A percentile compares a stretch with the other conserved stretches of the same genome.
These are phyloP conservation scores for Prinia subflava DNA, from an alignment of 2,113 vertebrate genomes.

Conservation along the genomic window DNA sequence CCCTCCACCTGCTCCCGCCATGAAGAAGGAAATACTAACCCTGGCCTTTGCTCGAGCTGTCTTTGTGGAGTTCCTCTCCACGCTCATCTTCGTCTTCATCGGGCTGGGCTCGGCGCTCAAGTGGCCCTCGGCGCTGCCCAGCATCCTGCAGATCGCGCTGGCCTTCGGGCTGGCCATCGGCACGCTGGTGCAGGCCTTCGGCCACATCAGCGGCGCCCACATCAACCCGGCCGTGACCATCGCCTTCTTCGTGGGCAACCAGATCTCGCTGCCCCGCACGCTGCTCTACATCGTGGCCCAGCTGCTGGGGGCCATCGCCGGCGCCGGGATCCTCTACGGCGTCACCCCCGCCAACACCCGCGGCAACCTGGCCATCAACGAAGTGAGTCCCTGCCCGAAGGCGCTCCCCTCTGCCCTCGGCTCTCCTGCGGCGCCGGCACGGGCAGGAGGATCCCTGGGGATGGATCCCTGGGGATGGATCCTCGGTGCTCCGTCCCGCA, in stretches of 20 bases:
- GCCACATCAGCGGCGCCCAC: slow-evolving; percentile 78
- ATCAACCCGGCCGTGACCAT: slow-evolving; percentile 80
- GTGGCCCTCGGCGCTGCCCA: slow-evolving; percentile 74
- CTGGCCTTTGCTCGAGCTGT: slow-evolving; percentile 74
- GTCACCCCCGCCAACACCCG: slow-evolving; percentile 66
- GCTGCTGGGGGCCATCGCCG: slow-evolving; percentile 74
- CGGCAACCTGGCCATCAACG: slow-evolving; percentile 75
- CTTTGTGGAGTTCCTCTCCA: slow-evolving; percentile 76
- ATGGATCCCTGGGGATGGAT: neutral
- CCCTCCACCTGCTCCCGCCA: slow-evolving; percentile 43
- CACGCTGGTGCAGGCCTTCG: slow-evolving; percentile 74
- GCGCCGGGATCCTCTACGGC: slow-evolving; percentile 73
- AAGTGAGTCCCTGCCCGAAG: slow-evolving; percentile 55
- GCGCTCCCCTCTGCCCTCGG: neutral
- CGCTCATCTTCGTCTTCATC: slow-evolving; percentile 81
- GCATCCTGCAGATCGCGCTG: slow-evolving; percentile 76
- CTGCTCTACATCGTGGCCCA: slow-evolving; percentile 76
- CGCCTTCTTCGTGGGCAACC: slow-evolving; percentile 77
- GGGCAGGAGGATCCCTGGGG: neutral
- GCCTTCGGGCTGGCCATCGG: slow-evolving; percentile 79
- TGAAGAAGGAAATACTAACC: slow-evolving; percentile 78
- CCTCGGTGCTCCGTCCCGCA: neutral
- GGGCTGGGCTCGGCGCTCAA: slow-evolving; percentile 77
- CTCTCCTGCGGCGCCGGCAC: accelerated
- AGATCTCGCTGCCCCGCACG: slow-evolving; percentile 74